Base-by-base conservation (phyloP, 2,797 vertebrate genomes). In the Lophotriccus pileatus region DNA sequence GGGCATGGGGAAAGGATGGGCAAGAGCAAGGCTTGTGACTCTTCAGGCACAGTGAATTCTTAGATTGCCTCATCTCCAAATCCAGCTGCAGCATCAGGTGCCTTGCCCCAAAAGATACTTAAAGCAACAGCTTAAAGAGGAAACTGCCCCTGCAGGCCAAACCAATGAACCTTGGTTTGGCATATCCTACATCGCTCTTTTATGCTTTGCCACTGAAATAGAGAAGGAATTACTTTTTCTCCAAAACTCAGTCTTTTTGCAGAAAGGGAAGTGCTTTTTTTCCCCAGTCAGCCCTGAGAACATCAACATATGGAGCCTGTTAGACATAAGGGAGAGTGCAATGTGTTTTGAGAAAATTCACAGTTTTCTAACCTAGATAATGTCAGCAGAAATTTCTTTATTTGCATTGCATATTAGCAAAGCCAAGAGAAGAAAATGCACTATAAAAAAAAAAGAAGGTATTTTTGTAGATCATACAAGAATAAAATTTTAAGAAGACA, bases 291-390 rank as follows among this genome's bases (percentile, higher is more conserved):
- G 25, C 28, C 25, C 19, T 55, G 34, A 87, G 68, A 80, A 77
- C 56, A 85, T 83, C 46, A 94, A 56, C 87, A 89, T 89, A 93
- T 87, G 82, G 82, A 85, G 37, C 16, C 27, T n/a, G 85, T 89
- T 69, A 91, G 79, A 63, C 63, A 49, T 56, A 77, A 85, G 52
- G 32, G 49, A 87, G 25, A 87, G 37, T 82, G 66, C 68, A 76
- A 58, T 47, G 79, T 58, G 55, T 76, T 92, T 94, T 79, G 67
- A 91, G 84, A 94, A 91, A 91, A 95, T 67, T 93, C 81, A 80
- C 66, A 67, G 68, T 89, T 95, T 89, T 87, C 43, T 95, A 89
- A 85, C 60, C 56, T 77, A 89, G 36, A 74, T 63, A 89, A 84
- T 39, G 72, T 82, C 91, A 95, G 78, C 78, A 93, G 43, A 76